Base-by-base conservation (phyloP, 2,888 invertebrate genomes). In the Chironomus riparius region DNA sequence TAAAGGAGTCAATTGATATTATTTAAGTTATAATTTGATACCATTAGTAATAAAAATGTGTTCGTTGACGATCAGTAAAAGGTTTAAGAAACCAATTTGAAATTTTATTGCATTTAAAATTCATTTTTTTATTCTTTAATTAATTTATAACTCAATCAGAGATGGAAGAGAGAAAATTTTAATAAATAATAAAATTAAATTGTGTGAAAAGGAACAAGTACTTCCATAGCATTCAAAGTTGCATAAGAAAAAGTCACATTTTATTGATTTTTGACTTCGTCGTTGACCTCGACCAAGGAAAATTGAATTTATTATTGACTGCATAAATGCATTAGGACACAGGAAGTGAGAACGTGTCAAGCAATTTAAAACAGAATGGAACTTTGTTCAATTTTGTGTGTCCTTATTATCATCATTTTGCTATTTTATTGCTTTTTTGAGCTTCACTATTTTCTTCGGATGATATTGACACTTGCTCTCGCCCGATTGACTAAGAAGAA, bases 391-490 rank as follows among this genome's bases (percentile, higher is more conserved):
- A 28, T 74, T 5, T 18, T 73, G n/a, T 73, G 68, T 80, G 7
- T 61, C 72, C 7, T 74, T 80, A 76, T 80, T 84, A 78, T 80
- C 47, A 22, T 74, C 4, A 61, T 74, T n/a, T 48, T 90, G 77
- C 79, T 89, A 47, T 81, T 90, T 6, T 89, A 91, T 80, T 83
- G 87, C 71, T 81, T 88, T 76, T 86, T 90, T 79, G 93, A 93
- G 83, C 83, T 92, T 65, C 90, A 92, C 82, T 93, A 93, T 82
- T 89, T 92, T 81, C 81, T 90, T 78, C 87, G 93, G 79, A 88
- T 91, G 82, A 85, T 88, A 79, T 84, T 91, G 79, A 89, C 89
- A 78, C 88, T 91, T 69, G 79, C 91, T 78, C 84, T 88, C 78
- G 90, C 91, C 38, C 86, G 88, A 77, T 86, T 89, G 77, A 88